Conservation (phyloP, 1,140 invertebrate species). For the Sitophilus oryzae region DNA sequence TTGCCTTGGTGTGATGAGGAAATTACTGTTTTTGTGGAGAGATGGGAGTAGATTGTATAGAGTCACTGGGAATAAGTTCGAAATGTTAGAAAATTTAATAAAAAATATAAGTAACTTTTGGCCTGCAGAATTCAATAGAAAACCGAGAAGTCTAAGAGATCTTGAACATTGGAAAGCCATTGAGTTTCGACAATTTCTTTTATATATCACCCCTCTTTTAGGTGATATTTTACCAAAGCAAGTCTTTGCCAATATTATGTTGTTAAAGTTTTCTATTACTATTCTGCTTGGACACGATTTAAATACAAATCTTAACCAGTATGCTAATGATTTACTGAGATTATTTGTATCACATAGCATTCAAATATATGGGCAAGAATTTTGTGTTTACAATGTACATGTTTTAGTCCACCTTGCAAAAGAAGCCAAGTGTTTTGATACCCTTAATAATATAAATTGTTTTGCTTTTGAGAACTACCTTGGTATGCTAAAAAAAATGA, state of each 20-base stretch:
- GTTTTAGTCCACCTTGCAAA: slow-evolving; percentile 18
- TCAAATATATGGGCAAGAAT: slow-evolving; percentile 20
- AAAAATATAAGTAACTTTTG: too few relatives aligned
- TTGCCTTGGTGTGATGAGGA: too few relatives aligned
- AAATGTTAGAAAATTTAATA: too few relatives aligned
- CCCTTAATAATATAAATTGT: slow-evolving; percentile 15
- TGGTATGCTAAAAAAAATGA: slow-evolving; percentile 3
- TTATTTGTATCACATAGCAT: slow-evolving; percentile 16
- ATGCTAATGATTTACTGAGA: slow-evolving; percentile 16
- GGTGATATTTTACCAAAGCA: slow-evolving; percentile 7
- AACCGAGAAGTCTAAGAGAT: slow-evolving; percentile 19
- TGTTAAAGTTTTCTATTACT: slow-evolving; percentile 11
- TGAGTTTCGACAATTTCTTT: slow-evolving; percentile 23
- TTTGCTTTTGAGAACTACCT: slow-evolving; percentile 19
- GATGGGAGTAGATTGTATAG: too few relatives aligned
- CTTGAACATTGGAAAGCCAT: slow-evolving; percentile 25
- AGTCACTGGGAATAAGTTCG: too few relatives aligned
- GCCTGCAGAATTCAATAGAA: slow-evolving; percentile 22
- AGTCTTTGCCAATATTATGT: slow-evolving; percentile 11
- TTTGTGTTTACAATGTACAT: slow-evolving; percentile 23
- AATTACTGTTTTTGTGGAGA: too few relatives aligned
- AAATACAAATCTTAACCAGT: too few relatives aligned
- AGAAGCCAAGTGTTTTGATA: slow-evolving; percentile 13
- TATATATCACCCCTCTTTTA: slow-evolving; percentile 22
- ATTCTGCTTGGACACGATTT: too few relatives aligned